Base-by-base conservation (phyloP, 2,797 vertebrate genomes). In the Fringilla coelebs region DNA sequence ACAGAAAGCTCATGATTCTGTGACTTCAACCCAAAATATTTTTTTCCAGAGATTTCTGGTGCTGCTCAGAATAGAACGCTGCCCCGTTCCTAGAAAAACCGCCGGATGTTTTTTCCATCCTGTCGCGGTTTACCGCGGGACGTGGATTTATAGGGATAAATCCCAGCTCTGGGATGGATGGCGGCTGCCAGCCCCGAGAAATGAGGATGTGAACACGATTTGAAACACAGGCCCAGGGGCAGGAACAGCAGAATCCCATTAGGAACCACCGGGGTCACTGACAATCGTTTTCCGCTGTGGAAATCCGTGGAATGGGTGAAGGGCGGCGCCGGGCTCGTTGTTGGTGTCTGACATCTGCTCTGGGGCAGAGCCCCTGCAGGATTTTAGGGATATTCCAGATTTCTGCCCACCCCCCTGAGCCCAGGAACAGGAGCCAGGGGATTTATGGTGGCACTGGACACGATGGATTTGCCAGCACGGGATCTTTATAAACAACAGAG, bases 21-120 rank as follows among this genome's bases (percentile, higher is more conserved):
- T 17, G 5, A 85, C 94, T 94, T 76, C 73, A 88, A 89, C 86
- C 78, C 36, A 11, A 41, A 92, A 46, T 22, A 24, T 9, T 34
- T 26, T 26, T 13, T 92, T 87, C 93, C 57, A 67, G 95, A 94
- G 73, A 32, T 34, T 96, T 96, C 80, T 48, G 14, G 73, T 11
- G 73, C 57, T 48, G 61, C 91, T 80, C 57, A 3, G 90, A 93
- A 96, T 91, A 94, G 93, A 85, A 76, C 22, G 72, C 60, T 74
- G 78, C 18, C 34, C 55, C 45, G 9, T 91, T 91, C 91, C 94
- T 85, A 55, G 89, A 92, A 94, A 95, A 95, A n/a, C 62, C 48
- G 79, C 63, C 24, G 78, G 71, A 40, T 8, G 22, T 21, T 89
- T 52, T 52, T 24, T 29, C 70, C 77, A 8, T 46, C 43, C 21